Percentiles rank a stretch among this genome's conserved stretches.
These are phyloP conservation scores for Nestor notabilis DNA, from an alignment of 2,113 vertebrate species.

Conservation along the genomic window DNA sequence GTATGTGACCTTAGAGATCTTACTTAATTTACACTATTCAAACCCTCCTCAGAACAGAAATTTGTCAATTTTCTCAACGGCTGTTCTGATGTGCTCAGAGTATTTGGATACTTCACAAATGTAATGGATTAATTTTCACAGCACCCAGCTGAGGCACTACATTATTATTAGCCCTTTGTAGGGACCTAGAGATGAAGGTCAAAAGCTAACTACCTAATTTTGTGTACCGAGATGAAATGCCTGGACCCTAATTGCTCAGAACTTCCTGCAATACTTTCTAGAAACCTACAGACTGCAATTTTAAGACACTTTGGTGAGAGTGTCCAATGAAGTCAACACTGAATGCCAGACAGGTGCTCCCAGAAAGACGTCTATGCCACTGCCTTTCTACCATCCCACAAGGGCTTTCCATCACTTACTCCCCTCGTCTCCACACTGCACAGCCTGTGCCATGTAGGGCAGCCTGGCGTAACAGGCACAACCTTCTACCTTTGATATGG, in stretches of 20 bases:
- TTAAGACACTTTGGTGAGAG: background rate
- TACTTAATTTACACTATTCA: constrained; percentile 3
- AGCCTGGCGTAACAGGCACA: background rate
- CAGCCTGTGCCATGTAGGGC: background rate
- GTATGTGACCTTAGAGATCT: background rate
- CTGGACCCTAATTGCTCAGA: background rate
- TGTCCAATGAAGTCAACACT: background rate
- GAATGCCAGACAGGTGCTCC: background rate
- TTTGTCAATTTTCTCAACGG: constrained; percentile 6
- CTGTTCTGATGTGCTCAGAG: background rate
- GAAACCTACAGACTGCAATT: background rate
- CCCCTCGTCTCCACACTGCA: background rate
- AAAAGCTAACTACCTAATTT: constrained; percentile 25
- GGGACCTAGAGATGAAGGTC: background rate
- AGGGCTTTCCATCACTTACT: background rate
- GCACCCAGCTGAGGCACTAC: background rate
- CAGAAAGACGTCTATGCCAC: background rate
- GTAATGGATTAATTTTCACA: constrained; percentile 35
- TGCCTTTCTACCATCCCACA: background rate
- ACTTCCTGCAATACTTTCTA: background rate
- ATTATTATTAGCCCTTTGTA: background rate
- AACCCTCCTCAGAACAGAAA: background rate
- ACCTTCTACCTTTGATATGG: background rate
- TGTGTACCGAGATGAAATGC: background rate
- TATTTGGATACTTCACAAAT: background rate